Percentiles rank a stretch among this genome's conserved stretches.
Evolutionary conservation across 2,888 invertebrate species (phyloP).

Genomic region (Lepidocyrtoides sp.): DNA sequence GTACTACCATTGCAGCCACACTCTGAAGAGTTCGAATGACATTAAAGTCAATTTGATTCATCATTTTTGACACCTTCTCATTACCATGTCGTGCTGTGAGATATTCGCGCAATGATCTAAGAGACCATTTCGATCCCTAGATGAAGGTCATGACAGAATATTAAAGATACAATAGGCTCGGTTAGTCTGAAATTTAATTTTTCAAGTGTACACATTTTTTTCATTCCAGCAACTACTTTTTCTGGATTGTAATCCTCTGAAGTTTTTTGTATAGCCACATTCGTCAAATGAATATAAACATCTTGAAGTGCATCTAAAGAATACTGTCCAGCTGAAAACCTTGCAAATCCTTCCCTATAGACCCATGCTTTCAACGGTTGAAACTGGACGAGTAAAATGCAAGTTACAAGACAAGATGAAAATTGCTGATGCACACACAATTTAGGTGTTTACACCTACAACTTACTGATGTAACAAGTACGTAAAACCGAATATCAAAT

Average conservation of each 20-base stretch:
- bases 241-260: slow-evolving; percentile 86
- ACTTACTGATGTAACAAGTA: slow-evolving; percentile 91
- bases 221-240: no score
- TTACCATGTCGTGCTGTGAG: slow-evolving; percentile 88
- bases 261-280: slow-evolving; percentile 88
- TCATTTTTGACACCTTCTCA: slow-evolving; percentile 87
- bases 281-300: slow-evolving; percentile 89
- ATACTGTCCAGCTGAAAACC: slow-evolving; percentile 89
- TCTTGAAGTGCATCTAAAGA: slow-evolving; percentile 89
- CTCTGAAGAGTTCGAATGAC: slow-evolving; percentile 88
- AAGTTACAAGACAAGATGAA: neutral
- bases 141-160: no score
- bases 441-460: neutral
- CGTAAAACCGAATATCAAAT: slow-evolving; percentile 98
- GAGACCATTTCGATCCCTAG: slow-evolving; percentile 89
- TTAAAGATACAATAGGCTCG: no score
- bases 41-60: slow-evolving; percentile 88
- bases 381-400: slow-evolving; percentile 85
- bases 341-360: slow-evolving; percentile 89
- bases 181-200: no score
- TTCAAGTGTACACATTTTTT: no score
- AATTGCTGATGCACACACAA: neutral
- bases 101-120: slow-evolving; percentile 88
- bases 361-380: slow-evolving; percentile 88
- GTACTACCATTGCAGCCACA: slow-evolving; percentile 88